Percentiles rank a stretch among this genome's conserved stretches.
phyloP scores from a whole-genome alignment of 2,113 vertebrate species.

The Diphyllodes magnificus region DNA sequence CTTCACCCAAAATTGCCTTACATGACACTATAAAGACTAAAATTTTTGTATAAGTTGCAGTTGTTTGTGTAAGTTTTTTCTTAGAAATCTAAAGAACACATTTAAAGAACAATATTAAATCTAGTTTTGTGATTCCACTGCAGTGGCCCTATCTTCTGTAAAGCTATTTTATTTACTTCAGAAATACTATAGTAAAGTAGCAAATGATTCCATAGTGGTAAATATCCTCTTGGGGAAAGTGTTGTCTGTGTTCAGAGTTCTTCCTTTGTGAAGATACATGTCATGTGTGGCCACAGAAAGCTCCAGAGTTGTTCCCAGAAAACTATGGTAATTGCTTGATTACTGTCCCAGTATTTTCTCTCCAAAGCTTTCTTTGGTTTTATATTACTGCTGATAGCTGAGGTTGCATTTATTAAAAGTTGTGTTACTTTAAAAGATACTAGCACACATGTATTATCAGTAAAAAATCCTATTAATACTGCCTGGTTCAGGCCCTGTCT shows the following conservation, averaged over 20 bases:
- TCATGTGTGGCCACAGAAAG: not conserved
- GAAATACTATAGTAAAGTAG: not conserved
- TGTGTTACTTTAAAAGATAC: not conserved
- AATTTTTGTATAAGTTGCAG: not conserved
- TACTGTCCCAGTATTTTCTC: not conserved
- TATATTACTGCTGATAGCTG: not conserved
- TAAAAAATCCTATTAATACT: not conserved
- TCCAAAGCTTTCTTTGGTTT: not conserved
- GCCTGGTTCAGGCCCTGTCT: not conserved
- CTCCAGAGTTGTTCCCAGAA: not conserved
- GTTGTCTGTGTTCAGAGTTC: not conserved
- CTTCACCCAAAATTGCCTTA: not conserved
- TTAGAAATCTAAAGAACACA: not conserved
- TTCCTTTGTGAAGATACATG: rapidly evolving
- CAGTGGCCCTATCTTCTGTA: not conserved
- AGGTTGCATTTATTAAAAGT: not conserved
- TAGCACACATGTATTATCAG: not conserved
- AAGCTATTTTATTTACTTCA: not conserved
- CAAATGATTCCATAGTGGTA: not conserved
- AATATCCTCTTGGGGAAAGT: not conserved
- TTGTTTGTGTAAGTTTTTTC: not conserved
- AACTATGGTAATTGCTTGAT: not conserved
- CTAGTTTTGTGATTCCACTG: not conserved
- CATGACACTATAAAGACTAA: not conserved
- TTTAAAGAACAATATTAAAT: not conserved